phyloP scores from a whole-genome alignment of 2,113 vertebrate genomes.

The Hylia prasina region DNA sequence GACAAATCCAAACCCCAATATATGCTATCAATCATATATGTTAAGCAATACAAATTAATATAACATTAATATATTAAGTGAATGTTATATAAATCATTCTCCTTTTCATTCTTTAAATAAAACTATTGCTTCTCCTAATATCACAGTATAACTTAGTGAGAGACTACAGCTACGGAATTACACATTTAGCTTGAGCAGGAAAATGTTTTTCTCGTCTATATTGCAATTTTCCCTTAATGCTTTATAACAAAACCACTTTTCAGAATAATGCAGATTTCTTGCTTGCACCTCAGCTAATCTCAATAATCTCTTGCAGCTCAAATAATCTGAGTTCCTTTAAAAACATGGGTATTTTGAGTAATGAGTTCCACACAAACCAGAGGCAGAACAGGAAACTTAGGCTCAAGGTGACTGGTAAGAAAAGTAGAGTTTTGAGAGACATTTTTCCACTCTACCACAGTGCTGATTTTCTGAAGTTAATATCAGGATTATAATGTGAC shows the following conservation, averaged over 20 bases:
- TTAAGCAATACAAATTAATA: not conserved
- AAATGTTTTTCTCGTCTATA: not conserved
- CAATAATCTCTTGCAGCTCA: not conserved
- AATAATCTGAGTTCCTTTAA: not conserved
- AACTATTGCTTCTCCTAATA: not conserved
- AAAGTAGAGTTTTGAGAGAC: not conserved
- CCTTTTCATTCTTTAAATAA: slow-evolving; percentile 7
- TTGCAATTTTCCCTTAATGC: not conserved
- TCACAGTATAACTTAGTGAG: not conserved
- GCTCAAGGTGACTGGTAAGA: not conserved
- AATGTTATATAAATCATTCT: slow-evolving; percentile 15
- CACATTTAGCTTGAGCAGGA: not conserved
- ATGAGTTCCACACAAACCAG: not conserved
- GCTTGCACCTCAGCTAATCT: not conserved
- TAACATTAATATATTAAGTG: not conserved
- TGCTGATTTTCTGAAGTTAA: not conserved
- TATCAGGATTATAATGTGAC: not conserved
- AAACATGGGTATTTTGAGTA: not conserved
- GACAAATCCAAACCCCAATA: too few species aligned
- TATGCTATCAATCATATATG: too few species aligned
- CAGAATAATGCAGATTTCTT: not conserved
- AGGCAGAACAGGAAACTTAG: not conserved
- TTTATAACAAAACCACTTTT: not conserved
- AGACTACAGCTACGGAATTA: not conserved
- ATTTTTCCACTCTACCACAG: not conserved